Base-by-base conservation (phyloP, 2,113 vertebrate species). In the Euleptes europaea region DNA sequence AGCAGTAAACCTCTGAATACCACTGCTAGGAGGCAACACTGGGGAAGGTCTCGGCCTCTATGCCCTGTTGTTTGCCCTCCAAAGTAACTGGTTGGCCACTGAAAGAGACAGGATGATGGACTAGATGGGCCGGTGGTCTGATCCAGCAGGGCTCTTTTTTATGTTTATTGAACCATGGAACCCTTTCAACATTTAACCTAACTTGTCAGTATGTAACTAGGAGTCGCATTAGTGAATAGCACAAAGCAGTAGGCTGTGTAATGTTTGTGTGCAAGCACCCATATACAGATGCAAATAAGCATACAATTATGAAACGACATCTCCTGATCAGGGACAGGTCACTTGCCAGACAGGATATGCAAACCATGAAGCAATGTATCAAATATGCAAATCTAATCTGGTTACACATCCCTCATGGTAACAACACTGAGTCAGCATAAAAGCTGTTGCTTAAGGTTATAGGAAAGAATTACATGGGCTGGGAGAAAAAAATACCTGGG, bases 391-490 rank as follows among this genome's bases (percentile, higher is more conserved):
- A 94, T 91, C 87, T 89, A 91, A 89, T 86, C 86, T 91, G 90
- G 78, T 79, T 91, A 79, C 78, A 88, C 82, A 65, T 85, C 73
- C 83, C 85, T 91, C 86, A 66, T 77, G 89, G 81, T 72, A 90
- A 90, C 42, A 89, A 90, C 42, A 89, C 33, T 86, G 90, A 93
- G 86, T 92, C 92, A 95, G 88, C 86, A 88, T 80, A 85, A 90
- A 85, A 2, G 57, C n/a, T 75, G 79, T 84, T 6, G 54, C 51
- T 42, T 35, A 76, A 89, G 44, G 75, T 35, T 83, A 85, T 79
- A 79, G 0, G 33, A 88, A 84, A 92, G 74, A 78, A 84, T 1
- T 78, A 42, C 44, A 65, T 14, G 7, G 26, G 31, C 47, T n/a
- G 14, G 73, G 77, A 65, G 89, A 80, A 78, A 78, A 57, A 80